These are phyloP conservation scores for Conopomorpha cramerella DNA, from an alignment of 1,140 invertebrate genomes.

Conservation along the genomic window DNA sequence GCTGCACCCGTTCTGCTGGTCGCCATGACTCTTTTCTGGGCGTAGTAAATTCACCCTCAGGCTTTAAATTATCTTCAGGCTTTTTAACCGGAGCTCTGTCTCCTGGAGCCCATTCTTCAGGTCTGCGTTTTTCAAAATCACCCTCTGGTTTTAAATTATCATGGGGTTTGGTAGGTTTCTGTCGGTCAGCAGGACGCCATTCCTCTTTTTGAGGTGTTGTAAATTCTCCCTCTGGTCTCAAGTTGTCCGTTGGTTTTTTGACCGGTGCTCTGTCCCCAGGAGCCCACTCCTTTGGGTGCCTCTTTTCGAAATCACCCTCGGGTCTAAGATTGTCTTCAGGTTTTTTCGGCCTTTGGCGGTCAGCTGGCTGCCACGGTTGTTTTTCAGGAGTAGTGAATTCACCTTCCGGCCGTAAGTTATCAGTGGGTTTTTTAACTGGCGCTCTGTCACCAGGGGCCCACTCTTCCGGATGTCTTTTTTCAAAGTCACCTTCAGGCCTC, in stretches of 20 bases:
- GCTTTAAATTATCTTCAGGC: constrained; percentile 54
- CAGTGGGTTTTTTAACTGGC: constrained; percentile 56
- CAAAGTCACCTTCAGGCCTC: constrained; percentile 52
- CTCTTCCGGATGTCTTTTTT: constrained; percentile 55
- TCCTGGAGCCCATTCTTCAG: constrained; percentile 46
- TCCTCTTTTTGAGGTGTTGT: constrained; percentile 41
- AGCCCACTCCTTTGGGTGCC: constrained; percentile 63
- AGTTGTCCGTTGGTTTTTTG: constrained; percentile 62
- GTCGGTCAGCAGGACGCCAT: constrained; percentile 47
- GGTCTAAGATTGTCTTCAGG: constrained; percentile 61
- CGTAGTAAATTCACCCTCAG: constrained; percentile 62
- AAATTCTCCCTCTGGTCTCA: constrained; percentile 71
- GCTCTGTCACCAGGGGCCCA: constrained; percentile 63
- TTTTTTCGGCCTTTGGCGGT: constrained; percentile 34
- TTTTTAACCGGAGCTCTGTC: constrained; percentile 36
- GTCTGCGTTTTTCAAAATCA: constrained; percentile 59
- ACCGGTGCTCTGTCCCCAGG: constrained; percentile 62
- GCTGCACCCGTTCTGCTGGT: constrained; percentile 48
- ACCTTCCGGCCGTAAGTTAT: constrained; percentile 65
- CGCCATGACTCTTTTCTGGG: constrained; percentile 50
- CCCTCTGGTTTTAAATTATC: constrained; percentile 68
- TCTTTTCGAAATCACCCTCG: constrained; percentile 63
- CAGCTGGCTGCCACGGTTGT: constrained; percentile 37
- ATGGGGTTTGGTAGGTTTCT: constrained; percentile 49
- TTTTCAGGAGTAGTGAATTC: constrained; percentile 31